Evolutionary conservation across 2,888 invertebrate species (phyloP), one percentile per base, ranked within the genome.

Genomic region (Aphidius colemani): DNA sequence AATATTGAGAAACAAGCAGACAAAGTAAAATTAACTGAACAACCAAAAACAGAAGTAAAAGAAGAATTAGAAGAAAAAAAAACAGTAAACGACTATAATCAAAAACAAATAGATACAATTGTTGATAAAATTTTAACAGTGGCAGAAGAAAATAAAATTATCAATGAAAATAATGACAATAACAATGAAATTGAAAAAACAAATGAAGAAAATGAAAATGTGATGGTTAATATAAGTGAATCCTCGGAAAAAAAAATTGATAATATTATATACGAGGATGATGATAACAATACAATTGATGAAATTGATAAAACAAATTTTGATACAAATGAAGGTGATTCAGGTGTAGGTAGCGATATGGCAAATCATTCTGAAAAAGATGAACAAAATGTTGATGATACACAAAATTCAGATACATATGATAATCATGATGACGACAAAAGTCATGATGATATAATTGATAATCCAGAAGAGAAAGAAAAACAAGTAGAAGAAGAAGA

Each of bases 291-390:
- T 70, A 74, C 78, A 11, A 53, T 79, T 67, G 79, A 81, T 64
- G 79, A 76, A 46, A 75, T 74, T 65, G 76, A 75, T 53, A 73
- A 75, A 66, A 77, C 77, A 55, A 78, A 77, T 63, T 70, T 78
- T 70, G 82, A 82, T 63, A 70, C 75, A 39, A 81, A 81, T 57
- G 82, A 82, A 66, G 79, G 77, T 40, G 82, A 82, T 67, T 82
- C 82, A 7, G 82, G 82, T n/a, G 82, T 82, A 67, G 82, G 82
- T 13, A 82, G 82, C 71, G 82, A 82, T 72, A 80, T 79, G 75
- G 78, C 78, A 57, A 81, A 82, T 74, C 77, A 77, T 13, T 71
- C 74, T n/a, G 82, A 82, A 53, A 77, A 72, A 63, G 82, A 82
- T 51, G 82, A 82, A 71, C 80, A 81, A 68, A 78, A 78, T 69